Evolutionary conservation across 2,888 invertebrate genomes (phyloP).

Genomic region (Erebia aethiops): DNA sequence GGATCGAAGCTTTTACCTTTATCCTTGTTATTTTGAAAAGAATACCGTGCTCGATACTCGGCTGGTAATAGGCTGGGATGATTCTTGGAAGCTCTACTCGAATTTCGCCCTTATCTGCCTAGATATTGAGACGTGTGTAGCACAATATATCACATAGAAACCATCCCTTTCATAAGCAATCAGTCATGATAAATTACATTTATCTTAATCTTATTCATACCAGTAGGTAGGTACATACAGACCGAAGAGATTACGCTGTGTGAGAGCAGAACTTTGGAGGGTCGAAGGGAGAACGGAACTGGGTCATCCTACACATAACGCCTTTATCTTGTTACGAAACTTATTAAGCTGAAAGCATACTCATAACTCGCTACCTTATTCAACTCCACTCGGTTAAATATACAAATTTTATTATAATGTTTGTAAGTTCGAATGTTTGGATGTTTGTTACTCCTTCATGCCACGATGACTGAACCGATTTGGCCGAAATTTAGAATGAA

Average conservation of each 20-base stretch:
- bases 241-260: slow-evolving; percentile 5
- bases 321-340: slow-evolving; percentile 1
- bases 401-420: no score
- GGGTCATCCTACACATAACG: background rate
- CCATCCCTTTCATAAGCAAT: background rate
- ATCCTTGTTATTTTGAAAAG: no score
- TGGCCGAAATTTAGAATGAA: no score
- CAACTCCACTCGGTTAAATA: background rate
- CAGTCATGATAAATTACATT: background rate
- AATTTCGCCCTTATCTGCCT: background rate
- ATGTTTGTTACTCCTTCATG: no score
- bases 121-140: background rate
- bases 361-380: background rate
- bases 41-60: no score
- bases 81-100: no score
- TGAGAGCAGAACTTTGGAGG: background rate
- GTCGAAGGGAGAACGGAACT: slow-evolving; percentile 6
- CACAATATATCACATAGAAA: background rate
- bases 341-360: background rate
- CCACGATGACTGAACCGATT: no score
- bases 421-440: no score
- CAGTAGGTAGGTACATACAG: background rate
- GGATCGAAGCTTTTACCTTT: no score
- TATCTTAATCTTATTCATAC: slow-evolving; percentile 4
- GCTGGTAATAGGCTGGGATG: no score